A percentile compares a stretch with the other conserved stretches of the same genome.
phyloP scores from a whole-genome alignment of 2,113 vertebrate genomes.

The Gasterosteus nipponicus region DNA sequence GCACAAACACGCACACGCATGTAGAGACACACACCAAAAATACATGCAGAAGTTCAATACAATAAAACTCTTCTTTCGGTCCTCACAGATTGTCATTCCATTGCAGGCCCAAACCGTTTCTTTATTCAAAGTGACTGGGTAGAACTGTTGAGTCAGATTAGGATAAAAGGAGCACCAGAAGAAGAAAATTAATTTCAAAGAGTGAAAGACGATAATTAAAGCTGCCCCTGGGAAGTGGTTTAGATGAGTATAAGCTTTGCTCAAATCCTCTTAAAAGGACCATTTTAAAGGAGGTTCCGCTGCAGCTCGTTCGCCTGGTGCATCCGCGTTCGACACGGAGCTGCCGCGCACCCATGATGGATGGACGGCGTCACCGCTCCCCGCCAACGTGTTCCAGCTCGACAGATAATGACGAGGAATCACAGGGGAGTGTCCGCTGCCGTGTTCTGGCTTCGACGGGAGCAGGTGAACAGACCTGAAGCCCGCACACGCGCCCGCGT shows the following conservation, averaged over 20 bases:
- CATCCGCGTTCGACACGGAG: slow-evolving; percentile 11
- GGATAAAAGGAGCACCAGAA: slow-evolving; percentile 10
- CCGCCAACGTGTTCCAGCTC: slow-evolving; percentile 34
- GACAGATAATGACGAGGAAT: slow-evolving; percentile 62
- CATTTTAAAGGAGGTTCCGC: slow-evolving; percentile 9
- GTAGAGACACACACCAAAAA: not conserved
- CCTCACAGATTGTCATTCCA: slow-evolving; percentile 11
- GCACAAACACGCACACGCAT: not conserved
- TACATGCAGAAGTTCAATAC: not conserved
- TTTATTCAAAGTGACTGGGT: slow-evolving; percentile 3
- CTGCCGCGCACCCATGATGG: slow-evolving; percentile 52
- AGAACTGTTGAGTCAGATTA: slow-evolving; percentile 18
- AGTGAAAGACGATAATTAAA: slow-evolving; percentile 37
- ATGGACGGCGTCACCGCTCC: slow-evolving; percentile 41
- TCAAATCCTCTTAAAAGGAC: slow-evolving; percentile 13
- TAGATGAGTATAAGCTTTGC: slow-evolving; percentile 22
- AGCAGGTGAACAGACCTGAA: slow-evolving; percentile 39
- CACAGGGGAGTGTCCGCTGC: slow-evolving; percentile 30
- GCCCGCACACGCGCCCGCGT: slow-evolving; percentile 16
- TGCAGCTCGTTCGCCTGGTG: not conserved
- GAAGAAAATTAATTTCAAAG: slow-evolving; percentile 41
- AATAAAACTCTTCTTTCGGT: not conserved
- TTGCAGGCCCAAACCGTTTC: not conserved
- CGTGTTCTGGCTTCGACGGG: slow-evolving; percentile 46
- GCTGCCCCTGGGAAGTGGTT: slow-evolving; percentile 11